phyloP scores from a whole-genome alignment of 2,113 vertebrate genomes.

The Ondatra zibethicus region DNA sequence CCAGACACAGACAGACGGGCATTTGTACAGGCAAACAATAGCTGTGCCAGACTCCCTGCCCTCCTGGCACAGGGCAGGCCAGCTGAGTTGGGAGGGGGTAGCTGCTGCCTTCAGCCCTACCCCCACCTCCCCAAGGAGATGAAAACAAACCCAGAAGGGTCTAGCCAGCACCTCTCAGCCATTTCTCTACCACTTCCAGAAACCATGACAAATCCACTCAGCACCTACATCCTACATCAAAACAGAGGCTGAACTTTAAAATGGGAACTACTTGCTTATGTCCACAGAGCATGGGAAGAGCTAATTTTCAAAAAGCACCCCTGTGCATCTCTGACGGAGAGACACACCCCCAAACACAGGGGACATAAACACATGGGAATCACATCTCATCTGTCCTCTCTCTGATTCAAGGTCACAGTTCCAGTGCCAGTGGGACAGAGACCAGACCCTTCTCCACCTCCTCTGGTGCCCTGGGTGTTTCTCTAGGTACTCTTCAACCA shows the following conservation, averaged over 20 bases:
- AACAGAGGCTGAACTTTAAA: neutral
- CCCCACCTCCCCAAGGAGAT: slow-evolving; percentile 42
- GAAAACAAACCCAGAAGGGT: slow-evolving; percentile 72
- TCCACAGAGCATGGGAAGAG: neutral
- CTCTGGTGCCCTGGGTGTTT: neutral
- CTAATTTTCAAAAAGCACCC: neutral
- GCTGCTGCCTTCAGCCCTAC: slow-evolving; percentile 64
- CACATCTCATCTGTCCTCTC: neutral
- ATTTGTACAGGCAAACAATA: slow-evolving; percentile 79
- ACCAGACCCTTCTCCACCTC: neutral
- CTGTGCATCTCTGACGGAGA: neutral
- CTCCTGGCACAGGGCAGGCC: slow-evolving; percentile 82
- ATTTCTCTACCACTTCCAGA: neutral
- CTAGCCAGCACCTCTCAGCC: neutral
- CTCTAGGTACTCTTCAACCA: neutral
- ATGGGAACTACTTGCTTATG: neutral
- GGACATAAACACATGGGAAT: neutral
- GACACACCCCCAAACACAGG: neutral
- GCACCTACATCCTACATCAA: neutral
- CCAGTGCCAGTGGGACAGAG: neutral
- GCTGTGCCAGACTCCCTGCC: slow-evolving; percentile 80
- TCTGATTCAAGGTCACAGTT: neutral
- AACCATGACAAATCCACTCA: neutral
- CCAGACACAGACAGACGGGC: slow-evolving; percentile 77
- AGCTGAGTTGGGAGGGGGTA: slow-evolving; percentile 72